Percentiles rank a stretch among this genome's conserved stretches.
phyloP scores from a whole-genome alignment of 2,888 invertebrate genomes.

The Ommatoiulus sabulosus region DNA sequence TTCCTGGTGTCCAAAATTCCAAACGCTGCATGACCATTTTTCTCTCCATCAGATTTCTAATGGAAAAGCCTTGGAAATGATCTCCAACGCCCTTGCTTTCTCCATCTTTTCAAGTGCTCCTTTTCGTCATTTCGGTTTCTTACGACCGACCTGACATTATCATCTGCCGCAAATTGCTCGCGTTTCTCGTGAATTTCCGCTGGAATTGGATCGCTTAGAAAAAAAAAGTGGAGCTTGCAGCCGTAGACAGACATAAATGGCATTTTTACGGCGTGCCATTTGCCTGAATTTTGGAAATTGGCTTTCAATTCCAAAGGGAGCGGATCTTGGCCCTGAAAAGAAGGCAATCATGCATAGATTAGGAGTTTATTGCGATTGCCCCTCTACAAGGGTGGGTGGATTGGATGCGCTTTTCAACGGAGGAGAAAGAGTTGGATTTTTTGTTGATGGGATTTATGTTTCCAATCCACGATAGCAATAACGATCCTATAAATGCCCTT shows the following conservation, averaged over 20 bases:
- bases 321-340: not conserved
- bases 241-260: not conserved
- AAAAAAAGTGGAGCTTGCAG: not conserved
- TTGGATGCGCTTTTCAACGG: slow-evolving; percentile 27
- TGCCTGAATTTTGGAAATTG: slow-evolving; percentile 17
- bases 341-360: slow-evolving; percentile 36
- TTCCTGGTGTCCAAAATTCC: no score
- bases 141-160: slow-evolving; percentile 36
- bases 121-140: slow-evolving; percentile 24
- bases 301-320: slow-evolving; percentile 2
- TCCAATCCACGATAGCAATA: not conserved
- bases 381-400: slow-evolving; percentile 3
- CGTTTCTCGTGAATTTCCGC: slow-evolving; percentile 8
- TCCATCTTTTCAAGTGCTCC: not conserved
- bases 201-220: slow-evolving; percentile 29
- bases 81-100: not conserved
- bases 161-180: slow-evolving; percentile 3
- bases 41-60: not conserved
- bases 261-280: slow-evolving; percentile 1
- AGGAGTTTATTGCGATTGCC: slow-evolving; percentile 14
- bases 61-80: not conserved
- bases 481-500: not conserved
- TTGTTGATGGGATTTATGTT: not conserved
- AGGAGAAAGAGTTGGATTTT: not conserved
- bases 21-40: no score